phyloP scores from a whole-genome alignment of 2,888 invertebrate genomes.

The Melinopterus prodromus region DNA sequence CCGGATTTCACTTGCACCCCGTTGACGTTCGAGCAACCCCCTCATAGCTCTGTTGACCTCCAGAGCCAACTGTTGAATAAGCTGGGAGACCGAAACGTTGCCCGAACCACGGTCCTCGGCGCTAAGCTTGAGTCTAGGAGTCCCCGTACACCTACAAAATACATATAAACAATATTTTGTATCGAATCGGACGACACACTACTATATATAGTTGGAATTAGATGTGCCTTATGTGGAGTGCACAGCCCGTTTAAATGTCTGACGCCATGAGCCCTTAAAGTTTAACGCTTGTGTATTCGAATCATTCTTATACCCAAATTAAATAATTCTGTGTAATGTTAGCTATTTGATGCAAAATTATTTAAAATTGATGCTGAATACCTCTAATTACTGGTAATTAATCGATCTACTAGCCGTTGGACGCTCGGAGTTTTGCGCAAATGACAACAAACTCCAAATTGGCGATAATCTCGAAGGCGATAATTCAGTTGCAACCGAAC shows the following conservation, averaged over 20 bases:
- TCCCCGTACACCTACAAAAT: background rate
- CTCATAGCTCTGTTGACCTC: background rate
- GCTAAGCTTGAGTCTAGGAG: background rate
- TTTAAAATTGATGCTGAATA: no score
- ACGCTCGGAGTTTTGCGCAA: no score
- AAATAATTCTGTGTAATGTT: no score
- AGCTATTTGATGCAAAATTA: no score
- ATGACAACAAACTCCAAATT: no score
- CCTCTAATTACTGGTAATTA: no score
- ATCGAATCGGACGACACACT: background rate
- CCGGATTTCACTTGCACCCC: background rate
- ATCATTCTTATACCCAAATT: no score
- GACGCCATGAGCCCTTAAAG: background rate
- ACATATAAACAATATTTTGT: background rate
- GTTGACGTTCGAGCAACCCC: background rate
- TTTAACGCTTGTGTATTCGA: no score
- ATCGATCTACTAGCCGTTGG: no score
- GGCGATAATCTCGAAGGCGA: no score
- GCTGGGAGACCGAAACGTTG: background rate
- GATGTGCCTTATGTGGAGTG: background rate
- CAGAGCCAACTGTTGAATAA: background rate
- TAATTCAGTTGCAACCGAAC: no score
- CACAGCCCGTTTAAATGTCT: background rate
- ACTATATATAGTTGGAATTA: constrained; percentile 4
- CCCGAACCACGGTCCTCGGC: background rate